Evolutionary conservation across 2,888 invertebrate genomes (phyloP).

Genomic region (Himalopsyche anomala): DNA sequence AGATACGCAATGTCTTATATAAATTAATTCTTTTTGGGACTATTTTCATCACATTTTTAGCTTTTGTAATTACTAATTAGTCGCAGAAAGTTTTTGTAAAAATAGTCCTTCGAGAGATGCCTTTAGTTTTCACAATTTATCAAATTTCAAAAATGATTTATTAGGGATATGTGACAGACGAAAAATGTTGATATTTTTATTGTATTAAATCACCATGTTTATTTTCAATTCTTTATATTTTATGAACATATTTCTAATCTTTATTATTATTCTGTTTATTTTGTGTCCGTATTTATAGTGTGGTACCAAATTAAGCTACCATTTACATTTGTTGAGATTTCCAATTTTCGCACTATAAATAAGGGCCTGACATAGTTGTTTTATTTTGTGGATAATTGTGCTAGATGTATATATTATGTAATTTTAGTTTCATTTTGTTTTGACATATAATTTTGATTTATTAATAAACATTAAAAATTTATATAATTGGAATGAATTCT

Average conservation of each 20-base stretch:
- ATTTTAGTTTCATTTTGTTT: slow-evolving; percentile 66
- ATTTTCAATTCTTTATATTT: slow-evolving; percentile 46
- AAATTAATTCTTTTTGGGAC: slow-evolving; percentile 31
- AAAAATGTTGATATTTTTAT: slow-evolving; percentile 30
- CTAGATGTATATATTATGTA: slow-evolving; percentile 66
- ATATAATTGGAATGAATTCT: slow-evolving; percentile 61
- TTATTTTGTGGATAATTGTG: slow-evolving; percentile 66
- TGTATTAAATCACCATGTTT: slow-evolving; percentile 44
- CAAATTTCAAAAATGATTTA: slow-evolving; percentile 27
- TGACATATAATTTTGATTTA: slow-evolving; percentile 65
- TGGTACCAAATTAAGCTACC: slow-evolving; percentile 59
- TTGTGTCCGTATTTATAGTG: slow-evolving; percentile 61
- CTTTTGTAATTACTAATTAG: slow-evolving; percentile 31
- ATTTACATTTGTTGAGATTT: slow-evolving; percentile 63
- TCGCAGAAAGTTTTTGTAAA: slow-evolving; percentile 34
- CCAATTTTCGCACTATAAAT: slow-evolving; percentile 64
- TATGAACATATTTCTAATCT: slow-evolving; percentile 45
- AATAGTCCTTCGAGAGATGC: slow-evolving; percentile 19
- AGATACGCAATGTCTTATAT: slow-evolving; percentile 5
- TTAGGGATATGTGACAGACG: slow-evolving; percentile 30
- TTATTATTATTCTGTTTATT: slow-evolving; percentile 57
- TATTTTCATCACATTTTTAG: slow-evolving; percentile 29
- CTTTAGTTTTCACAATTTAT: slow-evolving; percentile 24
- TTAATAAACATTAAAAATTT: slow-evolving; percentile 66
- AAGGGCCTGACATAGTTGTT: slow-evolving; percentile 65